Evolutionary conservation across 1,140 invertebrate species (phyloP), one percentile per base, ranked within the genome.

Genomic region (Prorops nasuta): DNA sequence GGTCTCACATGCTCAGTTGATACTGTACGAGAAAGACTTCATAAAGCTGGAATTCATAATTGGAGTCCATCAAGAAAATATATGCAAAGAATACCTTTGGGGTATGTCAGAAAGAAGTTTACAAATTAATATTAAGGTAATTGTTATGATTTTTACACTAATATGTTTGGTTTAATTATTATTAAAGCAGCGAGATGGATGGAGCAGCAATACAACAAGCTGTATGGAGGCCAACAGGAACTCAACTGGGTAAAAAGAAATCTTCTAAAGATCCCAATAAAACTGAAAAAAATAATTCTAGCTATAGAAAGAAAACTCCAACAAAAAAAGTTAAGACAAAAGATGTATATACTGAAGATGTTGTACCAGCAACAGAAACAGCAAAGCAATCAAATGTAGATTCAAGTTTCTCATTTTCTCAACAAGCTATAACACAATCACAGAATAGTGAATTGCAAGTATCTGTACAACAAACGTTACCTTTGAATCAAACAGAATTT

Each of bases 1-100:
- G 76, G 76, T 15, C 59, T 78, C 2, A 71, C 66, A 1, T 78
- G 76, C 47, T 77, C 76, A 0, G 76, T 78, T 0, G 76, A 78
- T 38, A 78, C 76, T 1, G 58, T 78, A 37, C 61, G 76, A 28
- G 76, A 78, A 41, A 67, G 76, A 32, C 46, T 78, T 14, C 76
- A 78, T 28, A 78, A 74, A 60, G 76, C 76, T 51, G 76, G 76
- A 35, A 78, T 78, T 38, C 76, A 78, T 42, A 78, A 77, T 36
- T 78, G 76, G 76, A 78, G 72, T 48, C 76, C 74, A 1, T 77
- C 73, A 3, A 65, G 66, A 14, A 78, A 78, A 46, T 73, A 77
- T 35, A 77, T 78, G 54, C 69, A 77, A 49, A 76, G 63, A 45
- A 76, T 78, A 46, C 64, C 73, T 3, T 49, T 77, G 14, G 66